Evolutionary conservation across 92 coral and sea anemone species (phyloP), one percentile per base, ranked within the genome.

Genomic region (Montipora capitata): DNA sequence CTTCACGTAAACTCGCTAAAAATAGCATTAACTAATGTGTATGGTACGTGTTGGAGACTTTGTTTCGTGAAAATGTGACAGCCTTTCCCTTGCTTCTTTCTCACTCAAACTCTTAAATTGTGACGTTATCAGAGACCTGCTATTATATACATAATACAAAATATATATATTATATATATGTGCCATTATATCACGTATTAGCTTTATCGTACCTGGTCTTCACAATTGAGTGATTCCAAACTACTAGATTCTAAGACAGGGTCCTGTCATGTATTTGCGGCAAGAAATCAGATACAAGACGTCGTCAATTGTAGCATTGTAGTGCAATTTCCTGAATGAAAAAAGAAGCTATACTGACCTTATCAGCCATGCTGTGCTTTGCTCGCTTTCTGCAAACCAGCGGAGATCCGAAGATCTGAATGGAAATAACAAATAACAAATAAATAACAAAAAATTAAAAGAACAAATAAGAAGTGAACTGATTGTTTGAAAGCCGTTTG

Each of bases 171-270:
- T 66, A 66, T 66, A 66, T 66, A 17, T 66, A n/a, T n/a, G 43
- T 66, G 72, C 72, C 43, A 66, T 66, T 66, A 66, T 66, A 66
- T 66, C 72, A 20, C 38, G 39, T 66, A 20, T 66, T 13, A 39
- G 72, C 72, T 66, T 66, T 66, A 66, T 66, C 38, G 43, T 66
- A 66, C 72, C 72, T 66, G 72, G 72, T 66, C 72, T 66, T 66
- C 72, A 66, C 72, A 66, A 66, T 66, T 66, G 72, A 66, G 39
- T 66, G 72, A 66, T 66, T 66, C 72, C 72, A n/a, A n/a, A n/a
- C n/a, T n/a, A n/a, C n/a, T n/a, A n/a, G n/a, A n/a, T n/a, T n/a
- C n/a, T n/a, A 20, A 66, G 72, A 66, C 72, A 66, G 72, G 72
- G 72, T 66, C 72, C 5, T n/a, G n/a, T 66, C 72, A 66, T 66